A percentile compares a stretch with the other conserved stretches of the same genome.
phyloP scores from a whole-genome alignment of 2,888 invertebrate species.

The Aspidiotus destructor region DNA sequence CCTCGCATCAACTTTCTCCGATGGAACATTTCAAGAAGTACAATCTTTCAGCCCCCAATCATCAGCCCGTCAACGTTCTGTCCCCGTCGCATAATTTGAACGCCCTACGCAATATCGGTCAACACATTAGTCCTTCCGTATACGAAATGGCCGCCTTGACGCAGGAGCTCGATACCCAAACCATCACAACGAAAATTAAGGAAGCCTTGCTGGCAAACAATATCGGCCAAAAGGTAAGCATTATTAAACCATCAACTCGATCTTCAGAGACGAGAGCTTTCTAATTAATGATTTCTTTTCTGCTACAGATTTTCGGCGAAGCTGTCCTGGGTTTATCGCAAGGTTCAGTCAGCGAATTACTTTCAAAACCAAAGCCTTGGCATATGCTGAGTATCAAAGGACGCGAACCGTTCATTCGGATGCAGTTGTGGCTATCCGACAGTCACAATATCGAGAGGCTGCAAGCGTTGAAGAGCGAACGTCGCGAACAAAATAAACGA shows the following conservation, averaged over 20 bases:
- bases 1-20: conserved; percentile 34
- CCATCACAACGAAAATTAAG: conserved; percentile 92
- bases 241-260: background rate
- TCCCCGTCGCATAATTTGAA: conserved; percentile 46
- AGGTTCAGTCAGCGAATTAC: conserved; percentile 90
- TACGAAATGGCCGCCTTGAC: conserved; percentile 96
- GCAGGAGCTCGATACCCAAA: conserved; percentile 91
- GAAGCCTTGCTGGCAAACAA: conserved; percentile 93
- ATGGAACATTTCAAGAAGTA: conserved; percentile 37
- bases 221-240: conserved; percentile 80
- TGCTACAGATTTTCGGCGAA: conserved; percentile 79
- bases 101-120: conserved; percentile 61
- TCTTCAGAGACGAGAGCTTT: background rate
- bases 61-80: conserved; percentile 49
- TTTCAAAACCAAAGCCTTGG: conserved; percentile 98
- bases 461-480: conserved; percentile 80
- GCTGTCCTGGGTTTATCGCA: conserved; percentile 92
- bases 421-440: conserved; percentile 95
- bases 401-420: conserved; percentile 87
- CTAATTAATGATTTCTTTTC: conserved; percentile 28
- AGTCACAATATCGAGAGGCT: conserved; percentile 88
- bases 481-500: conserved; percentile 82
- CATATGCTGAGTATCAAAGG: conserved; percentile 98
- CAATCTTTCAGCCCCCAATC: conserved; percentile 19
- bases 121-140: conserved; percentile 86